These are phyloP conservation scores for Zaprionus ornatus DNA, from an alignment of 1,140 invertebrate species.

Conservation along the genomic window DNA sequence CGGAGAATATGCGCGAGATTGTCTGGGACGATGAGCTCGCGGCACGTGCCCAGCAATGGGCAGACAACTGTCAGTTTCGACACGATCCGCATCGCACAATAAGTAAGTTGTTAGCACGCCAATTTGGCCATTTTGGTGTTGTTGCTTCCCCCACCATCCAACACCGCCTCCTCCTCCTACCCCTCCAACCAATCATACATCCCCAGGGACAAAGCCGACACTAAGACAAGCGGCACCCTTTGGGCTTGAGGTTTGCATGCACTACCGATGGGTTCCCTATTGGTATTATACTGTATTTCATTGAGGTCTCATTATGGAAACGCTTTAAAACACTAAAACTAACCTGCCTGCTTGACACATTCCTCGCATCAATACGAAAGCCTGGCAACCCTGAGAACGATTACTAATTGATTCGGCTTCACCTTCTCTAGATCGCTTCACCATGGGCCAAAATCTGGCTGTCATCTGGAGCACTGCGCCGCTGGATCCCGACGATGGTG, in stretches of 20 bases:
- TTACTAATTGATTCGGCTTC: not conserved
- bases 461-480: conserved; percentile 90
- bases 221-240: conserved; percentile 45
- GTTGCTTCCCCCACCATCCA: too few species aligned
- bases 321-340: conserved; percentile 76
- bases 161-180: not conserved
- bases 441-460: conserved; percentile 93
- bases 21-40: conserved; percentile 96
- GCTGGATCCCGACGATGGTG: conserved; percentile 87
- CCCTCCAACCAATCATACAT: not conserved
- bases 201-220: conserved; percentile 17
- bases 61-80: conserved; percentile 89
- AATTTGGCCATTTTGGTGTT: not conserved
- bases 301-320: conserved; percentile 4
- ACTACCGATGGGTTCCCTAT: not conserved
- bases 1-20: conserved; percentile 93
- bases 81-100: conserved; percentile 88
- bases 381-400: not conserved
- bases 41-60: conserved; percentile 91
- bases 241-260: conserved; percentile 55
- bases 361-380: too few species aligned
- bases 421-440: conserved; percentile 87
- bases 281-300: conserved; percentile 12
- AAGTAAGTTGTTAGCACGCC: conserved; percentile 85
- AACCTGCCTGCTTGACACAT: conserved; percentile 31